phyloP scores from a whole-genome alignment of 2,888 invertebrate species.

The Clanis bilineata region DNA sequence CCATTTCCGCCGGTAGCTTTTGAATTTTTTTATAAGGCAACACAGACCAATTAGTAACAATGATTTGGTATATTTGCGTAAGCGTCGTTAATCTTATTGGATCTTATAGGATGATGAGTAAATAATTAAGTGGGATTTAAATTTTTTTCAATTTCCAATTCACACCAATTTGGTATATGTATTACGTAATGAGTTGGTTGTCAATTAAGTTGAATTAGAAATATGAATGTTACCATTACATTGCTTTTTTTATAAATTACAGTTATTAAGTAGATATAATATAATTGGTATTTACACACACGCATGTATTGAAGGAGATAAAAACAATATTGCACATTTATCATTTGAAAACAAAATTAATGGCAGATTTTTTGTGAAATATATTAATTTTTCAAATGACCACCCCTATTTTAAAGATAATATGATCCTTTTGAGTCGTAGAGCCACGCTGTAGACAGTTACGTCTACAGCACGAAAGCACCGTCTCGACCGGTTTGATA shows the following conservation, averaged over 20 bases:
- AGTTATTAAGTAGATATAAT: too few species aligned
- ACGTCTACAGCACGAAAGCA: too few species aligned
- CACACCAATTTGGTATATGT: slow-evolving; percentile 5
- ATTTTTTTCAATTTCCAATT: slow-evolving; percentile 21
- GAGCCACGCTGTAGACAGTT: too few species aligned
- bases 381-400: too few species aligned
- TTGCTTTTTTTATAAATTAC: not conserved
- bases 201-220: not conserved
- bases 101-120: slow-evolving; percentile 36
- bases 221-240: not conserved
- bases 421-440: too few species aligned
- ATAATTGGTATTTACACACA: too few species aligned
- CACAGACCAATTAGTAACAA: slow-evolving; percentile 57
- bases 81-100: slow-evolving; percentile 45
- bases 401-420: too few species aligned
- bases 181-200: not conserved
- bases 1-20: slow-evolving; percentile 66
- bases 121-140: slow-evolving; percentile 27
- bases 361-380: too few species aligned
- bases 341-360: too few species aligned
- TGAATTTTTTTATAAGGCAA: slow-evolving; percentile 35
- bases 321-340: too few species aligned
- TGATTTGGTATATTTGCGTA: slow-evolving; percentile 62
- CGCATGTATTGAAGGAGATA: too few species aligned
- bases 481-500: too few species aligned